Conservation (phyloP, 2,797 vertebrate species). For the Crax fasciolata region DNA sequence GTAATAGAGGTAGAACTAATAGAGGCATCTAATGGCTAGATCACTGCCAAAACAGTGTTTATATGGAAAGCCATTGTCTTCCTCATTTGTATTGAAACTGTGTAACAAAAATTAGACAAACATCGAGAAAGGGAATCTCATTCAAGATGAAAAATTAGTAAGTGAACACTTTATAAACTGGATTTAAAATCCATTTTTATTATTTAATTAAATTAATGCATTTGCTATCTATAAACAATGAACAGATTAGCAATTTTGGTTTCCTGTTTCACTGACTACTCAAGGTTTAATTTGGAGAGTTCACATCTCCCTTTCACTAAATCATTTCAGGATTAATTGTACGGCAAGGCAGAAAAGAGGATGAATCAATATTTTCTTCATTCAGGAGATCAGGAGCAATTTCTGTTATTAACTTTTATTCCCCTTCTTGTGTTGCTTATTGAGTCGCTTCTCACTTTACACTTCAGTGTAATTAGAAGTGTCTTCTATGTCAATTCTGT, state of each 20-base stretch:
- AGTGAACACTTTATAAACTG: not conserved
- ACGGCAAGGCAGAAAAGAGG: not conserved
- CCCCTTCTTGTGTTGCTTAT: not conserved
- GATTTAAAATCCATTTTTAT: slow-evolving; percentile 12
- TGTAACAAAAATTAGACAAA: not conserved
- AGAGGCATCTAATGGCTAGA: not conserved
- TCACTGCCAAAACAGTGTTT: not conserved
- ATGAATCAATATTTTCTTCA: slow-evolving; percentile 35
- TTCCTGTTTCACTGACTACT: slow-evolving; percentile 57
- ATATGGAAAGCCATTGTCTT: not conserved
- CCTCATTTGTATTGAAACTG: not conserved
- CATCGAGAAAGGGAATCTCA: not conserved
- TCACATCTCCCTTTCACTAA: slow-evolving; percentile 54
- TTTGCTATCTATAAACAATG: slow-evolving; percentile 16
- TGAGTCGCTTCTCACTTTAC: slow-evolving; percentile 29
- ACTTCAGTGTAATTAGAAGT: slow-evolving; percentile 30
- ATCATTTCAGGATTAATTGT: slow-evolving; percentile 55
- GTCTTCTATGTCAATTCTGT: not conserved
- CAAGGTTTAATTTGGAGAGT: slow-evolving; percentile 60
- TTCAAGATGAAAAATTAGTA: not conserved
- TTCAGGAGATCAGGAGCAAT: not conserved
- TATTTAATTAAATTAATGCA: slow-evolving; percentile 66
- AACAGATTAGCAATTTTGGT: slow-evolving; percentile 50
- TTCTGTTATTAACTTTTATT: slow-evolving; percentile 43
- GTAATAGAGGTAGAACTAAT: not conserved